Percentiles rank a stretch among this genome's conserved stretches.
phyloP scores from a whole-genome alignment of 1,140 invertebrate species.

The Copidosoma floridanum region DNA sequence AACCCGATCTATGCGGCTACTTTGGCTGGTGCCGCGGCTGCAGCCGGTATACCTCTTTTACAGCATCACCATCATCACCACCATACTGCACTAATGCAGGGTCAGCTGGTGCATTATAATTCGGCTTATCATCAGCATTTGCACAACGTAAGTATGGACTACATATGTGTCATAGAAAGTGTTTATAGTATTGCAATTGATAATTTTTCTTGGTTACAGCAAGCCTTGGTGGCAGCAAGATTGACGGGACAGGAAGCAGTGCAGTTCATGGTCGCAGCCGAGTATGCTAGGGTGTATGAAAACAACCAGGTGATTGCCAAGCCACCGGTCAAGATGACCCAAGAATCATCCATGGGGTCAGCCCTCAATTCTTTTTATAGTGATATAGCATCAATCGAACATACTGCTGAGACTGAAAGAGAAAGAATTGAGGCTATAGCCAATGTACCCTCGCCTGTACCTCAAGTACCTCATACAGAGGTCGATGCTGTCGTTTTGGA shows the following conservation, averaged over 20 bases:
- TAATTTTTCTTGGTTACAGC: conserved; percentile 33
- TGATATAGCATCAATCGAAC: conserved; percentile 61
- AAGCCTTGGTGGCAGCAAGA: conserved; percentile 46
- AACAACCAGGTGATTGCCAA: conserved; percentile 52
- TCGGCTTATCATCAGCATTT: conserved; percentile 50
- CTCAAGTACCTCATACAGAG: conserved; percentile 24
- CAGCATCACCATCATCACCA: neutral
- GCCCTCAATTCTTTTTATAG: conserved; percentile 64
- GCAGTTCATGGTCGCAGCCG: conserved; percentile 49
- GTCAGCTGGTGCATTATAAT: conserved; percentile 49
- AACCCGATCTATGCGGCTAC: conserved; percentile 49
- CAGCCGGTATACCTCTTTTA: conserved; percentile 43
- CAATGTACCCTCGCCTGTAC: conserved; percentile 27
- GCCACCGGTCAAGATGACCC: conserved; percentile 46
- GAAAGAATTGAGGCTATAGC: conserved; percentile 21
- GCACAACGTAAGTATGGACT: conserved; percentile 49
- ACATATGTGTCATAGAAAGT: neutral
- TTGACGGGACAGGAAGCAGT: conserved; percentile 46
- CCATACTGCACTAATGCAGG: conserved; percentile 48
- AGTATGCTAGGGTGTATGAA: conserved; percentile 49
- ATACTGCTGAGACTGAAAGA: conserved; percentile 33
- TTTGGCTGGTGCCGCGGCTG: conserved; percentile 41
- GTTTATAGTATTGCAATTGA: neutral
- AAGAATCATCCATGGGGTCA: conserved; percentile 47
- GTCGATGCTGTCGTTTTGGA: conserved; percentile 29